Base-by-base conservation (phyloP, 2,888 invertebrate genomes). In the Elegia similella region DNA sequence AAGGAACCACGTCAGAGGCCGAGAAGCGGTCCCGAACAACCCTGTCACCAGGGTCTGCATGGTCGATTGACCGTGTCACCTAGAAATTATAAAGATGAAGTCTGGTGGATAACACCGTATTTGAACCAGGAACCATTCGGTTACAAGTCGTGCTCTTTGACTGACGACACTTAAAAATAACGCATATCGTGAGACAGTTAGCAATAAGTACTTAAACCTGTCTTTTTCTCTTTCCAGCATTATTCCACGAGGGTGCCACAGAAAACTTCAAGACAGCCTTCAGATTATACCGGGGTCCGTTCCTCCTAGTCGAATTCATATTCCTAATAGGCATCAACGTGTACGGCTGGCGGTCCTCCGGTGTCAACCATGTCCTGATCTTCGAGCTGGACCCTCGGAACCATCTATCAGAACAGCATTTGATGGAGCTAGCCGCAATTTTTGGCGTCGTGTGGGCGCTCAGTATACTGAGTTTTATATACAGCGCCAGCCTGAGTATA, bases 301-400 rank as follows among this genome's bases (percentile, higher is more conserved):
- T 99, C 68, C 94, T 99, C 7, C 93, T 99, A 60, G 96, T 98
- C 32, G 94, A 98, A 74, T 98, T 98, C 78, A 94, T 98, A 74
- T 98, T 99, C 80, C 92, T 99, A 38, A 97, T 99, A 86, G 99
- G 98, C 29, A 95, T 99, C 53, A 99, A 99, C 78, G 97, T 98
- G 0, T 98, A 98, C 80, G 98, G 98, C 6, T 99, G 99, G 99
- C 92, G 98, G 3, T 97, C 98, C 0, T 98, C 98, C 0, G 99
- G 99, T 2, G 99, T 99, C 12, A 99, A 99, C 89, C 99, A 99
- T 80, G 99, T 99, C 0, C 92, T 99, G 1, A 99, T 99, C 68
- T 99, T 99, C 84, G 99, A 99, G 80, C 90, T 99, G 72, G 98
- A 99, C 84, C 99, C 99, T 0, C 92, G 99, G 58, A 98, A 98